Conservation (phyloP, 2,113 vertebrate species). For the Motacilla tschutschensis region DNA sequence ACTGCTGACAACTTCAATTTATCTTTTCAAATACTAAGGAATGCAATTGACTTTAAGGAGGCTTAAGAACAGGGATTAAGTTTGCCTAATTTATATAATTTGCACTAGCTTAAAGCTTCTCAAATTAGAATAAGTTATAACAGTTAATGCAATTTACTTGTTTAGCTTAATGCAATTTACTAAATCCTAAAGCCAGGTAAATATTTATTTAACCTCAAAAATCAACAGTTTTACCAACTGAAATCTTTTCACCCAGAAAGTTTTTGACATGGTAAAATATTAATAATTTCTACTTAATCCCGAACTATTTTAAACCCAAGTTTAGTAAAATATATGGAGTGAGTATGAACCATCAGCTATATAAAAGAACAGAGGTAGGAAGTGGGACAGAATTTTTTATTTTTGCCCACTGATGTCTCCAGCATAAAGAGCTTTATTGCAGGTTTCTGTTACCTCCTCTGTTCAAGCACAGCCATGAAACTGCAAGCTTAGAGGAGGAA, state of each 20-base stretch:
- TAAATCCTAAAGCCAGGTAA: neutral
- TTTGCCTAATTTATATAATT: neutral
- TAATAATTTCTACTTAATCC: neutral
- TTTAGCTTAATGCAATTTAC: neutral
- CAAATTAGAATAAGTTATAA: neutral
- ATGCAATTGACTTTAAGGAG: neutral
- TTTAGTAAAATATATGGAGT: neutral
- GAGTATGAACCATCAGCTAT: neutral
- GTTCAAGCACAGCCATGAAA: neutral
- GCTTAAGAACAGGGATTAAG: neutral
- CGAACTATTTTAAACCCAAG: neutral
- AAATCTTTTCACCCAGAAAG: neutral
- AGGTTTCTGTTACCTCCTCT: neutral
- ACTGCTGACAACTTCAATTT: neutral
- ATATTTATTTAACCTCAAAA: neutral
- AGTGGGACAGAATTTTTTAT: neutral
- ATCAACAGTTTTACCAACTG: constrained; percentile 21
- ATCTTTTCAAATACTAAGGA: neutral
- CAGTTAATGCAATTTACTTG: neutral
- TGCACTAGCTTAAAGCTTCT: neutral
- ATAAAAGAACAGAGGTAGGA: neutral
- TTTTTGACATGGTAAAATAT: constrained; percentile 16
- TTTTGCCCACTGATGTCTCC: neutral
- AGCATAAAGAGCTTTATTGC: neutral
- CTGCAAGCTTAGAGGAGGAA: neutral